Evolutionary conservation across 2,888 invertebrate species (phyloP).

Genomic region (Tineola bisselliella): DNA sequence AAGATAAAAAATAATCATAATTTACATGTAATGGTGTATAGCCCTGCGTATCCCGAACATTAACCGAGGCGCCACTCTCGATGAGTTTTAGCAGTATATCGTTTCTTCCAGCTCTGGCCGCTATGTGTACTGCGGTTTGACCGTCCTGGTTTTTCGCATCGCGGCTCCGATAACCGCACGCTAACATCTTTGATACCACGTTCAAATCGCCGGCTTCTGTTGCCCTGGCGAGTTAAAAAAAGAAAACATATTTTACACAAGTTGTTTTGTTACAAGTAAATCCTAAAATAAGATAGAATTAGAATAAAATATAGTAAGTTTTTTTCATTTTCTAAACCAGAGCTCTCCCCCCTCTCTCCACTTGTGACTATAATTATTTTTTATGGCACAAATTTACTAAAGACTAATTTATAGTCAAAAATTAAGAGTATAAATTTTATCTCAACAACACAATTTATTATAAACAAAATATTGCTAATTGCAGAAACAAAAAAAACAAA

Average conservation of each 20-base stretch:
- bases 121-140: slow-evolving; percentile 90
- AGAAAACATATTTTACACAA: background rate
- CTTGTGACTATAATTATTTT: too few relatives aligned
- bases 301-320: too few relatives aligned
- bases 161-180: slow-evolving; percentile 76
- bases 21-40: slow-evolving; percentile 90
- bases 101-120: slow-evolving; percentile 80
- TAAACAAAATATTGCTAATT: background rate
- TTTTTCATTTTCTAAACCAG: too few relatives aligned
- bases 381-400: too few relatives aligned
- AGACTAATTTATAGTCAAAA: too few relatives aligned
- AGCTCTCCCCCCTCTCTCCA: too few relatives aligned
- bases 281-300: too few relatives aligned
- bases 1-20: too few relatives aligned
- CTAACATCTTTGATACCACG: slow-evolving; percentile 80
- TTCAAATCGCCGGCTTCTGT: slow-evolving; percentile 77
- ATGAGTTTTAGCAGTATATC: slow-evolving; percentile 82
- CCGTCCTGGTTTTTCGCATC: slow-evolving; percentile 93
- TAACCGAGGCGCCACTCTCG: slow-evolving; percentile 82
- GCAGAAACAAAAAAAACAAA: background rate
- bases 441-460: too few relatives aligned
- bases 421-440: too few relatives aligned
- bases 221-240: slow-evolving; percentile 54
- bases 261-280: too few relatives aligned
- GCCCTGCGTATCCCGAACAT: slow-evolving; percentile 85